Base-by-base conservation (phyloP, 2,888 invertebrate genomes). In the Pheosia tremula region DNA sequence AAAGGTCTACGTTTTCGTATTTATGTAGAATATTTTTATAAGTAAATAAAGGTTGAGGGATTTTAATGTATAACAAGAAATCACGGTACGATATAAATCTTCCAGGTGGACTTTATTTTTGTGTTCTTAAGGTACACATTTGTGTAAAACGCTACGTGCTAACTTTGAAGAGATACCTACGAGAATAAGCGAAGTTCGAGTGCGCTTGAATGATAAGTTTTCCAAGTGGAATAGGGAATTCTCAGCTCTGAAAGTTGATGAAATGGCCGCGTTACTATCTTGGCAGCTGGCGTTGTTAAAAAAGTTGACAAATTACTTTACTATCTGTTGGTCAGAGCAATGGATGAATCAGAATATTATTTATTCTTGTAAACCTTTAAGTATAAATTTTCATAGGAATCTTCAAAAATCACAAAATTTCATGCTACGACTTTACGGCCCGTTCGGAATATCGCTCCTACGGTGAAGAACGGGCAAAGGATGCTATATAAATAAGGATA, bases 141-240 rank as follows among this genome's bases (percentile, higher is more conserved):
- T 87, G 88, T 87, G 84, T 87, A 89, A 89, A 90, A 88, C 84
- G 87, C 83, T 86, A 87, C 85, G 86, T 87, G 85, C 80, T 86
- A 88, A 90, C 85, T 89, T 87, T 85, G 85, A 87, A 86, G 87
- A 88, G 87, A 85, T 89, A 89, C 87, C 86, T 88, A 83, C 81
- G 84, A 83, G 87, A 86, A 84, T 86, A 88, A 85, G 84, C 82
- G 80, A 88, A 88, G 83, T 89, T 87, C 74, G 82, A 87, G 86
- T 85, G 82, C 81, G 80, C 86, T 86, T 84, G 84, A 88, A 88
- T 89, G 87, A 89, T 89, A 88, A 89, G 85, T 89, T 89, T 84
- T 79, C 78, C 73, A 80, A 88, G 82, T 83, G 76, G 81, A 82
- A 84, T 85, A 73, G 78, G 63, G 78, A 82, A 77, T 83, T 82